phyloP scores from a whole-genome alignment of 1,140 invertebrate species.

The Orchestia grillus region DNA sequence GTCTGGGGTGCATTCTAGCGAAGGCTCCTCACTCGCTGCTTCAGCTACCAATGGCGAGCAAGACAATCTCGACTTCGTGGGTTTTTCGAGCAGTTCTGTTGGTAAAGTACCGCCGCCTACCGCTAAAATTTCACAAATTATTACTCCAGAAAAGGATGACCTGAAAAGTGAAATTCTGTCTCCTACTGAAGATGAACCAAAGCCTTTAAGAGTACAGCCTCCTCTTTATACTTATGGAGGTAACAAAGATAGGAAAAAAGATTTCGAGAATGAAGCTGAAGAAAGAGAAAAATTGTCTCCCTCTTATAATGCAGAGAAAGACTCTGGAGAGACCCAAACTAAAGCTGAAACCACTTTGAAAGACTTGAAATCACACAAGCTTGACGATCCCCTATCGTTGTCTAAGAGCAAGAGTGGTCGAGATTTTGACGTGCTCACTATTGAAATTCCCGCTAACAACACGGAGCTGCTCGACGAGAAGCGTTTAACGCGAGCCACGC shows the following conservation, averaged over 20 bases:
- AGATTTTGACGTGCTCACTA: slow-evolving; percentile 66
- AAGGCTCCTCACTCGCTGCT: slow-evolving; percentile 58
- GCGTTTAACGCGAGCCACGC: slow-evolving; percentile 64
- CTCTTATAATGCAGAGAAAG: slow-evolving; percentile 39
- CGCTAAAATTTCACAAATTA: slow-evolving; percentile 60
- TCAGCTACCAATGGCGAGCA: slow-evolving; percentile 63
- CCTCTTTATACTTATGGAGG: slow-evolving; percentile 66
- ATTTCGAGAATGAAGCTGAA: slow-evolving; percentile 66
- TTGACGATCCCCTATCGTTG: slow-evolving; percentile 59
- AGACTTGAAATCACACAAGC: slow-evolving; percentile 54
- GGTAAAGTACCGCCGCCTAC: slow-evolving; percentile 61
- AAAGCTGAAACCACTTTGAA: slow-evolving; percentile 59
- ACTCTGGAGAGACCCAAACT: slow-evolving; percentile 57
- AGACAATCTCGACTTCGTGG: slow-evolving; percentile 67
- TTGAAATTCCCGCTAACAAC: slow-evolving; percentile 65
- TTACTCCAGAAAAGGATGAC: slow-evolving; percentile 62
- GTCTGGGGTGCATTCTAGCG: slow-evolving; percentile 44
- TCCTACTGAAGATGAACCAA: slow-evolving; percentile 66
- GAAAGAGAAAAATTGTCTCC: slow-evolving; percentile 62
- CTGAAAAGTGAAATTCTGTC: slow-evolving; percentile 57
- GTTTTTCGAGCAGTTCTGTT: slow-evolving; percentile 65
- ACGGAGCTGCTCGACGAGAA: slow-evolving; percentile 62
- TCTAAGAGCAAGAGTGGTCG: slow-evolving; percentile 62
- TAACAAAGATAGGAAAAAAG: slow-evolving; percentile 67
- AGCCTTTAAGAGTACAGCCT: slow-evolving; percentile 67